A percentile compares a stretch with the other conserved stretches of the same genome.
Evolutionary conservation across 37 sponge, comb jelly and placozoan species (phyloP).

Genomic region (Hormiphora californensis): DNA sequence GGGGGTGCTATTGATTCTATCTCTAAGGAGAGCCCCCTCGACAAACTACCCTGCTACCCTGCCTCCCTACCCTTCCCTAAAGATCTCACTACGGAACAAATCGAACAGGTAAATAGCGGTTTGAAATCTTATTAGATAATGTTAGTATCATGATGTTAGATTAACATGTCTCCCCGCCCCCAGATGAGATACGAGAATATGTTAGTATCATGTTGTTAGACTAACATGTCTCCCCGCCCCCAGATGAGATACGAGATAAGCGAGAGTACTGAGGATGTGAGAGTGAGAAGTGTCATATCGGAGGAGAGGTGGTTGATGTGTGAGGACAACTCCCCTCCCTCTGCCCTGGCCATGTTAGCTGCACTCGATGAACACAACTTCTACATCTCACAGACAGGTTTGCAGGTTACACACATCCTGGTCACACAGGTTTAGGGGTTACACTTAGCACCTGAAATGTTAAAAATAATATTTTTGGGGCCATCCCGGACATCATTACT

Average conservation of each 20-base stretch:
- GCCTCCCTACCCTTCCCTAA: constrained; percentile 37
- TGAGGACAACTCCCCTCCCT: constrained; percentile 2
- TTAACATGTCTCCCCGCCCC: neutral
- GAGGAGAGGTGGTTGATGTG: constrained; percentile 35
- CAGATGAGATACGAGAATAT: neutral
- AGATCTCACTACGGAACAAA: neutral
- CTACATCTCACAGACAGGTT: constrained; percentile 11
- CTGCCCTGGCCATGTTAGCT: neutral
- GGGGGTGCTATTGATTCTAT: too few species aligned
- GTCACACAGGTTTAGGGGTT: too few species aligned
- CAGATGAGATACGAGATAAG: neutral
- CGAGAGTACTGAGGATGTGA: constrained; percentile 18
- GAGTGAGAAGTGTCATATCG: neutral
- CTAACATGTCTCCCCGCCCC: neutral
- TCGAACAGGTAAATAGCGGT: neutral
- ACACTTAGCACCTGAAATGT: too few species aligned
- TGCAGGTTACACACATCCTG: too few species aligned
- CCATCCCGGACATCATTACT: too few species aligned
- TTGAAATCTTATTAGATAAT: neutral
- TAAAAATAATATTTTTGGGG: too few species aligned
- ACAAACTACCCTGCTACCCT: constrained; percentile 22
- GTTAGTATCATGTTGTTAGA: neutral
- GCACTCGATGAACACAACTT: constrained; percentile 40
- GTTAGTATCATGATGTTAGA: neutral
- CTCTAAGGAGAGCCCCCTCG: constrained; percentile 26